phyloP scores from a whole-genome alignment of 2,113 vertebrate species.

The Pao palembangensis region DNA sequence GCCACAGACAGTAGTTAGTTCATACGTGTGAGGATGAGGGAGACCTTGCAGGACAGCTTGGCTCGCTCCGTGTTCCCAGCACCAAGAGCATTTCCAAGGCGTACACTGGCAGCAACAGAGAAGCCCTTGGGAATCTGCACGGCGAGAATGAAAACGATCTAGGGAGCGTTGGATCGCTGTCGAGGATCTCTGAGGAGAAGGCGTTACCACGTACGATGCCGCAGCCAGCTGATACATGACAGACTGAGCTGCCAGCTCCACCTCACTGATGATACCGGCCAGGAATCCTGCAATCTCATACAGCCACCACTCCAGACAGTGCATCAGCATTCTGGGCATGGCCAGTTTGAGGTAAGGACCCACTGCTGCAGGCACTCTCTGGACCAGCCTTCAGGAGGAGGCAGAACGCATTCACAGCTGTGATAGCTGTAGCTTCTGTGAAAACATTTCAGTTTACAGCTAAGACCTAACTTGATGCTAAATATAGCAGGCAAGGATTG shows the following conservation, averaged over 20 bases:
- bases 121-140: conserved; percentile 81
- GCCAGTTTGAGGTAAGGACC: conserved; percentile 79
- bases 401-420: background rate
- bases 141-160: background rate
- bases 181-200: background rate
- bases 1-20: background rate
- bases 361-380: conserved; percentile 82
- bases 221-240: conserved; percentile 75
- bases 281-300: conserved; percentile 85
- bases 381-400: conserved; percentile 77
- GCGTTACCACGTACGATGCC: conserved; percentile 81
- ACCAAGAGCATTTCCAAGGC: conserved; percentile 84
- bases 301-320: conserved; percentile 87
- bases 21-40: conserved; percentile 76
- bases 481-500: no score
- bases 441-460: no score
- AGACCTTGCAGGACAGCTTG: conserved; percentile 72
- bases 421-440: no score
- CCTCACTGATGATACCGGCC: conserved; percentile 80
- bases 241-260: conserved; percentile 85
- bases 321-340: conserved; percentile 86
- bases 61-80: conserved; percentile 77
- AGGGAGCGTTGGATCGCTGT: no score
- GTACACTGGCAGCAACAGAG: conserved; percentile 76
- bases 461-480: no score